Evolutionary conservation across 2,888 invertebrate species (phyloP).

Genomic region (Choristoneura rosaceana): DNA sequence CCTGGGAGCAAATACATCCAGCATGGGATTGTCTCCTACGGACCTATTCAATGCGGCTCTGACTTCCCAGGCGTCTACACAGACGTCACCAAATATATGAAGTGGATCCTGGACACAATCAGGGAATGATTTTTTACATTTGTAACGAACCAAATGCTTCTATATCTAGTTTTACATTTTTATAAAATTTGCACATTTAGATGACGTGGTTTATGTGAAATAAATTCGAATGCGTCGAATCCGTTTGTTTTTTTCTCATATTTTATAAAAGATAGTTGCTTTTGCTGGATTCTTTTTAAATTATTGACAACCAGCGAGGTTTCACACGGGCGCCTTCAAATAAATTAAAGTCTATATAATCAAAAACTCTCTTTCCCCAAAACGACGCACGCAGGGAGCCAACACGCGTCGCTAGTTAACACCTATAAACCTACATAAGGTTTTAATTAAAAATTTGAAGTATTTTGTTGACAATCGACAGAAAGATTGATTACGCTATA

Average conservation of each 20-base stretch:
- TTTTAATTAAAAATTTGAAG: too few relatives aligned
- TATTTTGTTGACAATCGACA: too few relatives aligned
- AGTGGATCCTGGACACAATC: slow-evolving; percentile 66
- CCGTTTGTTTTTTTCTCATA: background rate
- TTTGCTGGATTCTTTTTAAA: too few relatives aligned
- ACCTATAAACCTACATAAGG: too few relatives aligned
- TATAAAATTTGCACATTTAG: background rate
- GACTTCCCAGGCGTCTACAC: slow-evolving; percentile 73
- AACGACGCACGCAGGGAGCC: too few relatives aligned
- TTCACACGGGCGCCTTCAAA: too few relatives aligned
- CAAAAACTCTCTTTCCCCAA: too few relatives aligned
- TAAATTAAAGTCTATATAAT: too few relatives aligned
- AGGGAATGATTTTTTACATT: slow-evolving; percentile 34
- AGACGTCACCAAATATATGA: slow-evolving; percentile 63
- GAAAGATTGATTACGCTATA: too few relatives aligned
- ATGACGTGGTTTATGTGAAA: background rate
- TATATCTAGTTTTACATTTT: background rate
- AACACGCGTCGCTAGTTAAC: too few relatives aligned
- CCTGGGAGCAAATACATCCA: slow-evolving; percentile 46
- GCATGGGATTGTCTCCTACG: slow-evolving; percentile 54
- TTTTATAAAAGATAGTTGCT: too few relatives aligned
- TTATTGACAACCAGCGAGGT: too few relatives aligned
- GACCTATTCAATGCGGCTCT: slow-evolving; percentile 53
- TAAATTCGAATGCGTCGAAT: background rate
- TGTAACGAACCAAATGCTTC: background rate